Evolutionary conservation across 2,888 invertebrate genomes (phyloP), one percentile per base, ranked within the genome.

Genomic region (Drosophila niveifrons): DNA sequence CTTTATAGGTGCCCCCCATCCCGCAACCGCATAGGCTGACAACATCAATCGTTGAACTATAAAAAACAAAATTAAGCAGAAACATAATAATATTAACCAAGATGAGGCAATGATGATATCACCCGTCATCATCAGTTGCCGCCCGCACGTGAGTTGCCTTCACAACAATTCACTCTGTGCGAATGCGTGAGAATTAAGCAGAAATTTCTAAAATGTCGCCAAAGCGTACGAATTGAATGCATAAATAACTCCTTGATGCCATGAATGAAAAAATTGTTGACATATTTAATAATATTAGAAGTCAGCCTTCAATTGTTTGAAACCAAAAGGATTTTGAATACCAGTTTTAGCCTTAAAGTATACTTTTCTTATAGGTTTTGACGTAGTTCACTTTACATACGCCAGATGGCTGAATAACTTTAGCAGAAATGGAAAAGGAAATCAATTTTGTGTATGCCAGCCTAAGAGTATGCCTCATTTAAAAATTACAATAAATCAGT

Each of bases 31-130:
- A 3, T 2, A 18, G 39, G 31, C 17, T 46, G 18, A 31, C 41
- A 8, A 41, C 39, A 41, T 59, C 63, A 72, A 72, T 68, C 64
- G 72, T 64, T 68, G 39, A 75, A 69, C 65, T 47, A 67, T 65
- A 68, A 65, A 57, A 59, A 53, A 15, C 8, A 13, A 44, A 36
- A 36, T 29, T 43, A 55, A 41, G 8, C 56, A 57, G n/a, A 48
- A 41, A 48, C 18, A 64, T 58, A 62, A 76, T 48, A 64, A 58
- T 64, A 52, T 72, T 50, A 47, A 36, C 48, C 43, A 23, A 72
- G 77, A 68, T 78, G 66, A 66, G 57, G 53, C 68, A 55, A 53
- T 46, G 79, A 74, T 89, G 82, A 88, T 85, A 89, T 85, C 88
- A 89, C 31, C 70, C 61, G 52, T 31, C 36, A n/a, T 13, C 36